phyloP scores from a whole-genome alignment of 2,113 vertebrate genomes.

The Bothrops jararaca region DNA sequence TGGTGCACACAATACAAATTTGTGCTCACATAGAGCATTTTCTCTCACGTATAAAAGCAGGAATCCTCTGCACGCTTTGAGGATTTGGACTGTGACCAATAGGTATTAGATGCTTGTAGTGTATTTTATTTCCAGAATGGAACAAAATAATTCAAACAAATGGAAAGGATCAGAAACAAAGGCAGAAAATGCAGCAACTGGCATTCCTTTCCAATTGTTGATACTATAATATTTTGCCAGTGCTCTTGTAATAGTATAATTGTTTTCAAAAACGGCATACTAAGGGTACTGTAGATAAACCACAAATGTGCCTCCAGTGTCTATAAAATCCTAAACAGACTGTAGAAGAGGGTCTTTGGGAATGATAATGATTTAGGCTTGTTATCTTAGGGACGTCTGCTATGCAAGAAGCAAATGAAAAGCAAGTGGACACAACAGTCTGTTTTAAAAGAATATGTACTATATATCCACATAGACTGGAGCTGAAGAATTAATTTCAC shows the following conservation, averaged over 20 bases:
- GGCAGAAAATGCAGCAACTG: not conserved
- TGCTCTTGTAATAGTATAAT: not conserved
- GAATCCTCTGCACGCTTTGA: not conserved
- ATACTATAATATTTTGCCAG: not conserved
- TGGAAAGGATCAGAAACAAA: not conserved
- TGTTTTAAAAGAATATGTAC: not conserved
- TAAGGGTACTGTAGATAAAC: not conserved
- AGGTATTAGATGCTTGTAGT: constrained; percentile 31
- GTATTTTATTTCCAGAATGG: constrained; percentile 27
- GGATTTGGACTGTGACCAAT: constrained; percentile 33
- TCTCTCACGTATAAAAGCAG: not conserved
- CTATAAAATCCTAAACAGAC: constrained; percentile 59
- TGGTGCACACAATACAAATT: not conserved
- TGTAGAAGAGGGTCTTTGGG: constrained; percentile 46
- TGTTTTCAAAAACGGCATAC: not conserved
- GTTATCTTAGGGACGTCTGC: constrained; percentile 36
- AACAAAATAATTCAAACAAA: constrained; percentile 4
- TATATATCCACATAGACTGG: not conserved
- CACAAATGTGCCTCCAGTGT: constrained; percentile 29
- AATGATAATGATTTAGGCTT: constrained; percentile 54
- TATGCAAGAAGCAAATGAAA: constrained; percentile 43
- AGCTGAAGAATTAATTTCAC: constrained; percentile 12
- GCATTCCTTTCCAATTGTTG: not conserved
- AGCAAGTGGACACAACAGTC: constrained; percentile 23
- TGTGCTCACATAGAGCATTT: not conserved